These are phyloP conservation scores for Lucilia cuprina DNA, from an alignment of 1,140 invertebrate genomes.

Conservation along the genomic window DNA sequence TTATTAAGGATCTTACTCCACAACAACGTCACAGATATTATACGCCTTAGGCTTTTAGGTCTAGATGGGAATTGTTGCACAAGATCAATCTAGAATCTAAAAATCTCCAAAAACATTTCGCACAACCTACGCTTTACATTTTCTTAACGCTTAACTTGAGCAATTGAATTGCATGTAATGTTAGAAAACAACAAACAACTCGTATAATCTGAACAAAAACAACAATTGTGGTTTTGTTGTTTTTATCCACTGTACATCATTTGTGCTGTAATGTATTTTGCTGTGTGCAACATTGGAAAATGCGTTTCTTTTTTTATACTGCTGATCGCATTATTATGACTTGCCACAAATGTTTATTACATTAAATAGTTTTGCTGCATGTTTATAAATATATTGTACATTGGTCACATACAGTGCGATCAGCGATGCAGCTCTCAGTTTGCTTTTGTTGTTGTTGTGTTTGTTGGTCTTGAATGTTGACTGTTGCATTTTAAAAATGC, in stretches of 20 bases:
- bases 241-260: background rate
- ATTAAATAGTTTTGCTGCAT: background rate
- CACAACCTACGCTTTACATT: background rate
- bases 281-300: background rate
- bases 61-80: no score
- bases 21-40: no score
- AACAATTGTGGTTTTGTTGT: background rate
- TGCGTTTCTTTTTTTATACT: background rate
- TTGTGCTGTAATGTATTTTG: background rate
- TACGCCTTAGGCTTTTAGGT: no score
- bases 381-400: background rate
- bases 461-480: constrained; percentile 2
- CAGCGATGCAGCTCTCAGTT: background rate
- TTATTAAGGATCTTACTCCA: no score
- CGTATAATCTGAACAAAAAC: background rate
- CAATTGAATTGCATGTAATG: constrained; percentile 14
- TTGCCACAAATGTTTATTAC: constrained; percentile 4
- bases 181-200: background rate
- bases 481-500: constrained; percentile 52
- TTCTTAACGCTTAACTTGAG: background rate
- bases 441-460: background rate
- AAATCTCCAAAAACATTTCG: no score
- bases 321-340: constrained; percentile 31
- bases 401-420: background rate
- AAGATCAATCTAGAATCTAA: no score